Evolutionary conservation across 1,140 invertebrate species (phyloP), one percentile per base, ranked within the genome.

Genomic region (Aphis craccivora): DNA sequence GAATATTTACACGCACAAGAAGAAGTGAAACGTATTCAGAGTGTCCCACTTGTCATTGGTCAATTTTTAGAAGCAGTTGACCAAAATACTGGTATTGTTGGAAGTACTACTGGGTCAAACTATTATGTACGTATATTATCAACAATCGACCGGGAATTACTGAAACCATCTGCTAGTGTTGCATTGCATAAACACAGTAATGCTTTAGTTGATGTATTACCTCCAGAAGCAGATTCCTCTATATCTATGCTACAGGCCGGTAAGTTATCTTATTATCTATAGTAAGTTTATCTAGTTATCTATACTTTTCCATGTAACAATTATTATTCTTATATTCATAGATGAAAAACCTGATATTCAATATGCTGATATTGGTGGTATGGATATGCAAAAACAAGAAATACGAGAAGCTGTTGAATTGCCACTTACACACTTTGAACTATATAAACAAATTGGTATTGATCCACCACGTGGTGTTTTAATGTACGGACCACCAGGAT

Each of bases 301-400:
- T 18, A 51, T 51, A 51, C 18, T 51, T 94, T 51, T 51, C 11
- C 48, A 51, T 51, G 18, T 51, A 51, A 14, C 18, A 51, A 51
- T 20, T 51, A 51, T 51, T 51, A 51, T 51, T 18, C 14, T 14
- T 51, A 37, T 40, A 20, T 35, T 90, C 94, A 94, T 95, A 97
- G 99, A 99, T 97, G 99, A 99, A 95, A 99, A 99, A 95, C 99
- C 99, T 7, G 99, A 99, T 96, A 98, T 99, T 30, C 97, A 97
- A 88, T 99, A 99, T 95, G 97, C 97, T 43, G 99, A 99, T 95
- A 99, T 99, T 95, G 99, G 99, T 95, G 99, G 99, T 83, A 98
- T 99, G 97, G 99, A 99, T 95, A 99, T 99, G 96, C 99, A 99
- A 95, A 99, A 99, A 94, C 99, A 99, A 95, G 99, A 99, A 96